Evolutionary conservation across 2,797 vertebrate genomes (phyloP), one percentile per base, ranked within the genome.

Genomic region (Coilia nasus): DNA sequence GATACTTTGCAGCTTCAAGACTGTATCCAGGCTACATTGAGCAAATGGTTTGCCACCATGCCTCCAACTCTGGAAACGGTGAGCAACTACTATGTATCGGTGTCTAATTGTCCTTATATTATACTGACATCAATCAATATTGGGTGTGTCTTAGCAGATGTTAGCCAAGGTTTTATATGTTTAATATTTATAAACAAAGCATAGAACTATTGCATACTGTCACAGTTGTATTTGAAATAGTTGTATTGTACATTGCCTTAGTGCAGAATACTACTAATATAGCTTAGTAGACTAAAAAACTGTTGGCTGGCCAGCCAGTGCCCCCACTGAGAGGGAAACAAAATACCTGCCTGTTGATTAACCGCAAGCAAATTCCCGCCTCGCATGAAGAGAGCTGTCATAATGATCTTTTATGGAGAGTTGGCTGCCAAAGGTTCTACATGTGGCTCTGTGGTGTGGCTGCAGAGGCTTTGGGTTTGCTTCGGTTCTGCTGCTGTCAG

Each of bases 21-120:
- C 91, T 99, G 98, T 93, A 97, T 99, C 92, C 96, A 97, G 89
- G 98, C 96, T 85, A 97, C 97, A 0, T 92, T 99, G 90, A 97
- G 92, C 81, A 97, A 98, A 57, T 99, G 98, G 98, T 94, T 96
- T 91, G 94, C 96, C 15, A 93, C 95, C 28, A 92, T 95, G 84
- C 91, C 93, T 86, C 88, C 90, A 15, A 92, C 94, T 84, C 85
- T 90, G 67, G 91, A 96, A 89, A 95, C 95, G 92, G 94, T 97
- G 89, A 94, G 93, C 88, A 75, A 44, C 41, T 41, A 0, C 41
- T 41, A 64, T 6, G n/a, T 10, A 64, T 11, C 25, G 23, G 6
- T 64, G 60, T 25, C n/a, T 11, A 10, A 11, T n/a, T 64, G n/a
- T 64, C 23, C 3, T 57, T 59, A 28, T 23, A 23, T 81, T 60